Conservation (phyloP, 1,140 invertebrate genomes). For the Gerris buenoi region DNA sequence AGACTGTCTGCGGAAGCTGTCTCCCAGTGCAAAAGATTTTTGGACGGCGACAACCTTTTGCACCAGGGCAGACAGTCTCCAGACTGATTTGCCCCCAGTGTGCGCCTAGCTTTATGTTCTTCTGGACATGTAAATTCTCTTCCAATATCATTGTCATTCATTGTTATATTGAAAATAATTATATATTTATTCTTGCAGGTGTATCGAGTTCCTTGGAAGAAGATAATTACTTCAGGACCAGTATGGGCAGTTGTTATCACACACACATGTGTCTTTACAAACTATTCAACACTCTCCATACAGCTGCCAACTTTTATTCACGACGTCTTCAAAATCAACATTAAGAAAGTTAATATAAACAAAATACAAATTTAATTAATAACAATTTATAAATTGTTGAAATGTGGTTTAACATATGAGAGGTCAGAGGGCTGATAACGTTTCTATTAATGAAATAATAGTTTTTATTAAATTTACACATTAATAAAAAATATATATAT, state of each 20-base stretch:
- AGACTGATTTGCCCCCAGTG: no score
- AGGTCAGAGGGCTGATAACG: not conserved
- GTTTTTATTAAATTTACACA: not conserved
- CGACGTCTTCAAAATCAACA: conserved; percentile 46
- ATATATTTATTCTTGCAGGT: conserved; percentile 18
- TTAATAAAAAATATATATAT: not conserved
- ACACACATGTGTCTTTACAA: conserved; percentile 53
- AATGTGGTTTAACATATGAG: not conserved
- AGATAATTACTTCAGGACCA: conserved; percentile 56
- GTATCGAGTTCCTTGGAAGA: conserved; percentile 50
- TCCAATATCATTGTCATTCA: no score
- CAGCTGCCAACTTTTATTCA: conserved; percentile 53
- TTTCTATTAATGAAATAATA: not conserved
- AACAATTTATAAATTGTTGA: no score
- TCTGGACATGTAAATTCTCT: no score
- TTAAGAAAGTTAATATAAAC: conserved; percentile 37
- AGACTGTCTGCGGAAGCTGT: no score
- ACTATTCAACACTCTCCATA: conserved; percentile 54
- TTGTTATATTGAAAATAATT: no score
- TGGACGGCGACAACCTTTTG: no score
- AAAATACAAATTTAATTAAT: no score
- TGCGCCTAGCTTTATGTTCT: no score
- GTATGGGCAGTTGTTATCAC: conserved; percentile 66
- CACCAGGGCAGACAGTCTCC: no score
- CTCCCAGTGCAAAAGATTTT: no score